Base-by-base conservation (phyloP, 2,888 invertebrate genomes). In the Crocallis elinguaria region DNA sequence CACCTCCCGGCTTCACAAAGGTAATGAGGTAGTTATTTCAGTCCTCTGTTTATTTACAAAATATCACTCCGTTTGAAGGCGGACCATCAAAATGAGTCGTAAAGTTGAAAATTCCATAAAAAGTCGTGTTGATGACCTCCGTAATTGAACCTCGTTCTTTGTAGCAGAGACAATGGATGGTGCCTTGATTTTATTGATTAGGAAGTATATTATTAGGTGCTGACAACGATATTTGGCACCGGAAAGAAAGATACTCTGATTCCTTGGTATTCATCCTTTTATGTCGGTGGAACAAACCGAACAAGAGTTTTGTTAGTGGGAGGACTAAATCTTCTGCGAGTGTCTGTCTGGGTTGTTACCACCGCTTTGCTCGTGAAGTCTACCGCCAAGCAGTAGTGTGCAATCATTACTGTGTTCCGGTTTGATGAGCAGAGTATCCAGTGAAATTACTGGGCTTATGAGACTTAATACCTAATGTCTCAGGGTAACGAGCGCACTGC, bases 1-100 rank as follows among this genome's bases (percentile, higher is more conserved):
- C 82, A 77, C 79, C 82, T 79, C 81, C 84, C 88, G 88, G 86
- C 84, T 79, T 78, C 82, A 90, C 90, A 91, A 90, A 91, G 91
- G 89, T 90, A 88, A 88, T 87, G 80, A 85, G 80, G 64, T 77
- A 84, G 90, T 88, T 91, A 91, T 91, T 91, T 90, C 88, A 88
- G 91, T 86, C 79, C 80, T 71, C 77, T 91, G 91, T 91, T 91
- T 91, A 90, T 91, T 91, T 91, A 91, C 91, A 87, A 90, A 88
- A 91, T 91, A 91, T 91, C 90, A 91, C 88, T 91, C 83, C 84
- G 89, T 91, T 91, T 91, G 91, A 91, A 91, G 90, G 88, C 88
- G 90, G 86, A 87, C 90, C 90, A 89, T 91, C 91, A 90, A 89
- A 88, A 90, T 89, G 82, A 78, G 82, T 84, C 90, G 87, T 91